Percentiles rank a stretch among this genome's conserved stretches.
Conservation (phyloP, 2,113 vertebrate genomes). For the Pimephales promelas region DNA sequence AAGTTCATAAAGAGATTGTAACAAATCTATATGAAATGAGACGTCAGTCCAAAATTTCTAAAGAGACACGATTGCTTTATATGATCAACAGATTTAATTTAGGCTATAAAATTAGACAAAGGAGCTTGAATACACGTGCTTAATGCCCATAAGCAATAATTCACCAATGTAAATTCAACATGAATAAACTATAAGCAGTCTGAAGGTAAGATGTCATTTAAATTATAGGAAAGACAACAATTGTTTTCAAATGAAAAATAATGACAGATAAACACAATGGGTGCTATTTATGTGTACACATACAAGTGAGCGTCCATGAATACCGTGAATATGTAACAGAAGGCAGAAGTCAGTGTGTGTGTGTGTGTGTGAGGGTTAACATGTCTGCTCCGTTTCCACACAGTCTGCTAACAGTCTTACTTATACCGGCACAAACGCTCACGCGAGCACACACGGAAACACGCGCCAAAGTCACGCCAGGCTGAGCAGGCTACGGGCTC, state of each 20-base stretch:
- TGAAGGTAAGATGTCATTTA: not conserved
- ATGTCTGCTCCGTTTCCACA: conserved; percentile 65
- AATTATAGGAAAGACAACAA: not conserved
- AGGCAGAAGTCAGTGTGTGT: not conserved
- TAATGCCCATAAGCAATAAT: not conserved
- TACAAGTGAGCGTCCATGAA: not conserved
- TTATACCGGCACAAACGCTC: conserved; percentile 32
- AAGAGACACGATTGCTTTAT: no score
- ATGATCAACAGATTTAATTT: no score
- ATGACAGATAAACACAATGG: not conserved
- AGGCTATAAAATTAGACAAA: not conserved
- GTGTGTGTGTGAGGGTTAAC: conserved; percentile 42
- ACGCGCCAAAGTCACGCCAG: conserved; percentile 61
- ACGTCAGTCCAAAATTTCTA: no score
- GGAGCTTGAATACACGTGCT: not conserved
- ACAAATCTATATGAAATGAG: no score
- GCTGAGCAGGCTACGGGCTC: conserved; percentile 65
- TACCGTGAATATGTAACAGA: not conserved
- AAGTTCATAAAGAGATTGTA: no score
- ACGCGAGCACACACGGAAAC: conserved; percentile 34
- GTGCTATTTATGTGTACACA: not conserved
- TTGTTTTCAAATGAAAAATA: not conserved
- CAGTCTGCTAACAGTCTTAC: conserved; percentile 27
- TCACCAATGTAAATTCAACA: not conserved
- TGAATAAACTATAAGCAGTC: not conserved